Conservation (phyloP, 1,140 invertebrate species). For the Bicyclus anynana region DNA sequence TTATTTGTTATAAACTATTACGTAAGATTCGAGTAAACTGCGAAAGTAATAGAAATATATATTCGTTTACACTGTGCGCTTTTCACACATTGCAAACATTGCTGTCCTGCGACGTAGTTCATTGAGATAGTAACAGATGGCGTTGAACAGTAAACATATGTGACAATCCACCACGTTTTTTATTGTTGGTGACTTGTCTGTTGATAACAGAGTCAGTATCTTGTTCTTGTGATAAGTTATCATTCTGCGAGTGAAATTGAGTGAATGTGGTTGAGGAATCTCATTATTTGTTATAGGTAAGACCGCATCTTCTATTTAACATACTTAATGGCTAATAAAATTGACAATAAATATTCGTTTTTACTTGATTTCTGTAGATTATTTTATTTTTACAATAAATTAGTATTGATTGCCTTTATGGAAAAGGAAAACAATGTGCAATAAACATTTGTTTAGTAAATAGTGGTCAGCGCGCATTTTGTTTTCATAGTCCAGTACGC, state of each 20-base stretch:
- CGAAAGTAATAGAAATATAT: no score
- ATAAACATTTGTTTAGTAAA: no score
- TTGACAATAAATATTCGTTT: no score
- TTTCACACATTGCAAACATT: not conserved
- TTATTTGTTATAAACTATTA: no score
- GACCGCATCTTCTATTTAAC: not conserved
- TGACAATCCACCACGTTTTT: not conserved
- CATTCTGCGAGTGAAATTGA: slow-evolving; percentile 11
- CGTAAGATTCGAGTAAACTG: no score
- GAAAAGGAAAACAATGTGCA: no score
- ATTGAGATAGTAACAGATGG: not conserved
- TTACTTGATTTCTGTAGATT: no score
- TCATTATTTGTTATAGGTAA: slow-evolving; percentile 14
- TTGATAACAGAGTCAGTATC: not conserved
- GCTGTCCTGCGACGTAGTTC: not conserved
- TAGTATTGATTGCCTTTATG: no score
- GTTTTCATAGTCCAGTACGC: no score
- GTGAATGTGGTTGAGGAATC: slow-evolving; percentile 16
- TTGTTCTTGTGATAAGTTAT: not conserved
- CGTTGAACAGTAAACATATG: not conserved
- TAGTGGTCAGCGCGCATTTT: no score
- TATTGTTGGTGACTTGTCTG: not conserved
- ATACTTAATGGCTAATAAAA: no score
- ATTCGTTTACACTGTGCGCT: not conserved
- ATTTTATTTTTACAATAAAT: no score